Evolutionary conservation across 2,888 invertebrate genomes (phyloP).

Genomic region (Mimumesa dahlbomi): DNA sequence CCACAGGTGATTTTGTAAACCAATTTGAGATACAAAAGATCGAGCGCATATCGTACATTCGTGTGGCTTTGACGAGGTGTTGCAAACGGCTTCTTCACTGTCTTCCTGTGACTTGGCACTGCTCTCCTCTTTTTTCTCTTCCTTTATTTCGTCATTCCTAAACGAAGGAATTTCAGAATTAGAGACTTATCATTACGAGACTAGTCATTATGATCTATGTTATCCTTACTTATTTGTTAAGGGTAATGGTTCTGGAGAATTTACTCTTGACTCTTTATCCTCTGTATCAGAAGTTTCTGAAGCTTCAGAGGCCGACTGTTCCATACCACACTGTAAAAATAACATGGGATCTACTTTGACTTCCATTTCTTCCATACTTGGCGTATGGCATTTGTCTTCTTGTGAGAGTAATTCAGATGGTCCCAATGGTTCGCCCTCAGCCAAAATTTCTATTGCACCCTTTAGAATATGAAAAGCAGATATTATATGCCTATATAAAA

Average conservation of each 20-base stretch:
- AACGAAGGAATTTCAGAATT: not conserved
- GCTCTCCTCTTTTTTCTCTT: constrained; percentile 48
- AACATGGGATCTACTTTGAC: constrained; percentile 87
- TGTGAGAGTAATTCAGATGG: constrained; percentile 55
- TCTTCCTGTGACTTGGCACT: constrained; percentile 49
- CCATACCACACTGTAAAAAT: constrained; percentile 83
- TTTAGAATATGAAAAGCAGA: constrained; percentile 30
- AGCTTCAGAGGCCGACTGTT: constrained; percentile 76
- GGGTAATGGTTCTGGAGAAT: constrained; percentile 58
- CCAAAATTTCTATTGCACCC: constrained; percentile 72
- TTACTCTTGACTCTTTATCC: constrained; percentile 65
- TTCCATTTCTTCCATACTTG: constrained; percentile 83
- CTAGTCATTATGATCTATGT: too few species aligned
- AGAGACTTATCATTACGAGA: not conserved
- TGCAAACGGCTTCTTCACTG: constrained; percentile 42
- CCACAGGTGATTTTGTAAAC: constrained; percentile 85
- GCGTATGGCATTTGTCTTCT: constrained; percentile 65
- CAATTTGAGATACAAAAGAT: constrained; percentile 83
- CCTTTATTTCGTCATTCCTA: constrained; percentile 54
- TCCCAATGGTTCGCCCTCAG: constrained; percentile 67
- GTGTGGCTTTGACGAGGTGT: constrained; percentile 80
- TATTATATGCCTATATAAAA: constrained; percentile 1
- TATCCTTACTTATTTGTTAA: constrained; percentile 66
- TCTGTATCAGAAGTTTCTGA: constrained; percentile 77
- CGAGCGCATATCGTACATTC: constrained; percentile 83